These are phyloP conservation scores for Drosophila lutescens DNA, from an alignment of 2,888 invertebrate genomes.

Conservation along the genomic window DNA sequence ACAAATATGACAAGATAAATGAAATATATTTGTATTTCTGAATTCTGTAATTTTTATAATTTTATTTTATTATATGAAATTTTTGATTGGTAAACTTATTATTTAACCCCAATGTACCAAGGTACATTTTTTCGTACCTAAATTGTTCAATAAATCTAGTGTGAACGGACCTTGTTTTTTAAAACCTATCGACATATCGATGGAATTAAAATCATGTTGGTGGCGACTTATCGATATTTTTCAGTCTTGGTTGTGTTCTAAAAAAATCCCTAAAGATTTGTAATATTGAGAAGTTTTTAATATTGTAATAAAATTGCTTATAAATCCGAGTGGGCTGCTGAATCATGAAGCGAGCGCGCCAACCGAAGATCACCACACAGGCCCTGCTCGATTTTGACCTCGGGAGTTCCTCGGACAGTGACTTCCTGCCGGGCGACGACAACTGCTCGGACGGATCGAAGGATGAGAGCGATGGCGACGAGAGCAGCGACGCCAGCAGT, in stretches of 20 bases:
- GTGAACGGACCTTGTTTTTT: background rate
- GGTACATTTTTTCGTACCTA: no score
- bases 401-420: slow-evolving; percentile 97
- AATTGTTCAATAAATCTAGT: no score
- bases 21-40: background rate
- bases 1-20: background rate
- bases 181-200: background rate
- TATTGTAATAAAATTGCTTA: slow-evolving; percentile 30
- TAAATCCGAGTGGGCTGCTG: background rate
- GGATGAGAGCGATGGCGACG: slow-evolving; percentile 88
- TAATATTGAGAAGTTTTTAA: no score
- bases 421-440: slow-evolving; percentile 93
- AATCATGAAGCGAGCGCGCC: slow-evolving; percentile 86
- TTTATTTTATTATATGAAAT: no score
- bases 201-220: background rate
- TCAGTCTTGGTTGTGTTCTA: background rate
- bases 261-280: background rate
- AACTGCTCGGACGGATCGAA: slow-evolving; percentile 85
- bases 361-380: slow-evolving; percentile 87
- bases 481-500: slow-evolving; percentile 73
- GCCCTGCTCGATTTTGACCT: slow-evolving; percentile 92
- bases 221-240: background rate
- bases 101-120: no score
- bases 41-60: no score
- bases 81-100: no score